Base-by-base conservation (phyloP, 2,113 vertebrate genomes). In the Malurus elegans region DNA sequence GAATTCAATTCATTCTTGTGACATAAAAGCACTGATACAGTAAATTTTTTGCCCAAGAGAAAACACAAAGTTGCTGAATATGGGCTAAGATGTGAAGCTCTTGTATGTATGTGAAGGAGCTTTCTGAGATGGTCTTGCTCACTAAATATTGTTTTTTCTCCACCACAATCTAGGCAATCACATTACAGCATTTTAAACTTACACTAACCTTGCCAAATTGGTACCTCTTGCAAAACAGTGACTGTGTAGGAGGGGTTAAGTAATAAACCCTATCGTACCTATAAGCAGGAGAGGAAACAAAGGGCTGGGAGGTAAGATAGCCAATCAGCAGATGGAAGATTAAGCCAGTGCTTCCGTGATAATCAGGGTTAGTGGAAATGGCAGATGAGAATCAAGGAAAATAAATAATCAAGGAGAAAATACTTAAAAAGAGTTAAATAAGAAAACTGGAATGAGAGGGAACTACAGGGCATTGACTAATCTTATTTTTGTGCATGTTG, bases 1-100 rank as follows among this genome's bases (percentile, higher is more conserved):
- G 98, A 98, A 99, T 99, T 99, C 99, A 99, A 99, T 99, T 99
- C 99, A 99, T 99, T 99, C 98, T 98, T 98, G 98, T 99, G 99
- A 99, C 99, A 99, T 98, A 98, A 98, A 99, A 98, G 97, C 98
- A 98, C 97, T 97, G 98, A 99, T 98, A 98, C 98, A 98, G 98
- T 98, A 98, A 97, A 98, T 98, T 98, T 98, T 98, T 97, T 95
- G 97, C 98, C 98, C 98, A 97, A 96, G 98, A 98, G 98, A 98
- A 98, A 98, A 98, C 97, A 98, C 96, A 97, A 98, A 98, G 98
- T 98, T 97, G 98, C 98, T 97, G 98, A 97, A 98, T 97, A 97
- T 62, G 91, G 92, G 95, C 83, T 96, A 96, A 95, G 97, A 97
- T 94, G 61, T 85, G 97, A 93, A 96, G 95, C 97, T 86, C 88